Percentiles rank a stretch among this genome's conserved stretches.
These are phyloP conservation scores for Mya arenaria DNA, from an alignment of 1,140 invertebrate genomes.

Conservation along the genomic window DNA sequence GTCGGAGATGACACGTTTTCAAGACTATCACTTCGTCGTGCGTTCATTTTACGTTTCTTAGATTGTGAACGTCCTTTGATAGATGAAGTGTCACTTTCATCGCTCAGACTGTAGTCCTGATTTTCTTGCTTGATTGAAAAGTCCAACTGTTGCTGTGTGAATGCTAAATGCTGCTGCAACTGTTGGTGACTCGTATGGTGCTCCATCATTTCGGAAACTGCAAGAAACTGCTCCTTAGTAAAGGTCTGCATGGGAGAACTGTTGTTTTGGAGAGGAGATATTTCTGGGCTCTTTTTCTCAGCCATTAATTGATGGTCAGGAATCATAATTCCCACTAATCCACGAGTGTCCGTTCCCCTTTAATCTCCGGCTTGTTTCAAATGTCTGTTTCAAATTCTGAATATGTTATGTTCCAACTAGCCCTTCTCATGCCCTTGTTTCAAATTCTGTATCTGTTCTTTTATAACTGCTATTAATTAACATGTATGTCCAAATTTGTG, in stretches of 20 bases:
- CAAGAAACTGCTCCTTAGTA: conserved; percentile 9
- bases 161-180: conserved; percentile 26
- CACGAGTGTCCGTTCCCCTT: background rate
- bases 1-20: conserved; percentile 63
- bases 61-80: conserved; percentile 37
- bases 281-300: conserved; percentile 26
- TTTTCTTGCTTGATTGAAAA: conserved; percentile 59
- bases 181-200: conserved; percentile 31
- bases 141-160: conserved; percentile 43
- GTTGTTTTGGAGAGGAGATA: conserved; percentile 6
- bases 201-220: background rate
- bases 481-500: background rate
- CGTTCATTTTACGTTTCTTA: conserved; percentile 55
- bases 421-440: too few relatives aligned
- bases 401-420: too few relatives aligned
- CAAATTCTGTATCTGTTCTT: too few relatives aligned
- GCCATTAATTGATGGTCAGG: conserved; percentile 16
- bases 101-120: conserved; percentile 37
- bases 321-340: conserved; percentile 22
- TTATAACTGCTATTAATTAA: too few relatives aligned
- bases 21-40: conserved; percentile 59
- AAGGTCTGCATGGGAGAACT: background rate
- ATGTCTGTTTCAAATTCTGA: too few relatives aligned
- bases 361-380: background rate
- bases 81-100: conserved; percentile 45